Evolutionary conservation across 2,113 vertebrate genomes (phyloP).

Genomic region (Myanophis thanlyinensis): DNA sequence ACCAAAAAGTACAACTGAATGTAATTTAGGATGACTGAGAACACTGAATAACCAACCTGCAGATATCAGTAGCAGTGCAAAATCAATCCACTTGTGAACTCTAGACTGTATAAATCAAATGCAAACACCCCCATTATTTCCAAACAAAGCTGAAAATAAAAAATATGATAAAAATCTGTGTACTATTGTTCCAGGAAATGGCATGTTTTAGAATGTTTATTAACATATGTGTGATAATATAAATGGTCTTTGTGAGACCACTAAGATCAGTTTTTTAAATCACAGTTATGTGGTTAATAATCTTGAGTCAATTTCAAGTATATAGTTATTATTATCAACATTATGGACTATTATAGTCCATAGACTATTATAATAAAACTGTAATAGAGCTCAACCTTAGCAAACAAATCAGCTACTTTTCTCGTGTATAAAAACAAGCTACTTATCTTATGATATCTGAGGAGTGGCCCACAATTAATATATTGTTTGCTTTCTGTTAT

Average conservation of each 20-base stretch:
- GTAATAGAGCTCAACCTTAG: neutral
- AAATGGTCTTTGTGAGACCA: neutral
- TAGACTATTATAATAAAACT: too few relatives aligned
- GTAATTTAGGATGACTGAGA: neutral
- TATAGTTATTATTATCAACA: neutral
- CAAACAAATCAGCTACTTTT: neutral
- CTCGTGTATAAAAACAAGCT: neutral
- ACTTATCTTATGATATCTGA: neutral
- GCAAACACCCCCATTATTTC: neutral
- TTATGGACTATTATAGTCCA: too few relatives aligned
- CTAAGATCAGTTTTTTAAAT: neutral
- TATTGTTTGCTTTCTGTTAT: conserved; percentile 26
- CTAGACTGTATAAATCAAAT: neutral
- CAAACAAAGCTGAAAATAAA: neutral
- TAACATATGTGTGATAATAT: neutral
- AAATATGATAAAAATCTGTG: neutral
- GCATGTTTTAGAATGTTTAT: neutral
- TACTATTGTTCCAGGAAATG: neutral
- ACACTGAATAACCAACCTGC: neutral
- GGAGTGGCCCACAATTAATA: neutral
- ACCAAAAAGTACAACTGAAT: neutral
- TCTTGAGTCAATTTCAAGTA: neutral
- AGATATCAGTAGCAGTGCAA: neutral
- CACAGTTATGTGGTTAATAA: neutral
- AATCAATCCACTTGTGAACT: neutral